phyloP scores from a whole-genome alignment of 2,797 vertebrate species.

The Prionace glauca region DNA sequence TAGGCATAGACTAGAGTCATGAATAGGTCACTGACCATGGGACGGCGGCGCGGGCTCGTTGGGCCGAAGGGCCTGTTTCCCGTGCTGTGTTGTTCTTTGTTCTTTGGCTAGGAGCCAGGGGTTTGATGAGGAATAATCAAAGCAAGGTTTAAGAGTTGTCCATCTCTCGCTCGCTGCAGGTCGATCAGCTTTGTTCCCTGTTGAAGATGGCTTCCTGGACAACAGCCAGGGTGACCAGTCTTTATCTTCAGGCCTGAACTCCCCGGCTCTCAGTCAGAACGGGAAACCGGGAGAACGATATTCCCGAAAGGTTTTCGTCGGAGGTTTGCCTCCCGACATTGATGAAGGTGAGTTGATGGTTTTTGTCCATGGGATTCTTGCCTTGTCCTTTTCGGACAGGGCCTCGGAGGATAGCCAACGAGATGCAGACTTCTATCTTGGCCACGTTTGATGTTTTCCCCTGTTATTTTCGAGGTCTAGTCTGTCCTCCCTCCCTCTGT shows the following conservation, averaged over 20 bases:
- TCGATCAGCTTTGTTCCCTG: slow-evolving; percentile 38
- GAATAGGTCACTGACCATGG: too few relatives aligned
- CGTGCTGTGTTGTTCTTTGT: too few relatives aligned
- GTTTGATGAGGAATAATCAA: neutral
- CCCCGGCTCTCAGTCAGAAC: slow-evolving; percentile 37
- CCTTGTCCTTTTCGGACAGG: neutral
- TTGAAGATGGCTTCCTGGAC: slow-evolving; percentile 40
- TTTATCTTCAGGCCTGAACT: slow-evolving; percentile 38
- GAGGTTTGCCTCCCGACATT: slow-evolving; percentile 35
- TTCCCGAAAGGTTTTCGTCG: slow-evolving; percentile 40
- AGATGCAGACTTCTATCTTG: neutral
- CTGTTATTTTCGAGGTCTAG: neutral
- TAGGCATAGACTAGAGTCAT: too few relatives aligned
- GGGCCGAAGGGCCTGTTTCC: too few relatives aligned
- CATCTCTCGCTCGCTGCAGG: neutral
- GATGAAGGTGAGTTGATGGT: slow-evolving; percentile 33
- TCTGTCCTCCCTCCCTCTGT: neutral
- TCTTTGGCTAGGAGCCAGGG: neutral
- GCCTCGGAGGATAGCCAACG: neutral
- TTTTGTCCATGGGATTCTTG: neutral
- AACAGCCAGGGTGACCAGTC: slow-evolving; percentile 37
- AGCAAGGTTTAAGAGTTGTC: neutral
- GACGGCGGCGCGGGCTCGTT: too few relatives aligned
- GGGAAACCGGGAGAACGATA: slow-evolving; percentile 37
- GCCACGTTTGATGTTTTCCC: neutral